phyloP scores from a whole-genome alignment of 2,113 vertebrate genomes.

The Barnardius zonarius region DNA sequence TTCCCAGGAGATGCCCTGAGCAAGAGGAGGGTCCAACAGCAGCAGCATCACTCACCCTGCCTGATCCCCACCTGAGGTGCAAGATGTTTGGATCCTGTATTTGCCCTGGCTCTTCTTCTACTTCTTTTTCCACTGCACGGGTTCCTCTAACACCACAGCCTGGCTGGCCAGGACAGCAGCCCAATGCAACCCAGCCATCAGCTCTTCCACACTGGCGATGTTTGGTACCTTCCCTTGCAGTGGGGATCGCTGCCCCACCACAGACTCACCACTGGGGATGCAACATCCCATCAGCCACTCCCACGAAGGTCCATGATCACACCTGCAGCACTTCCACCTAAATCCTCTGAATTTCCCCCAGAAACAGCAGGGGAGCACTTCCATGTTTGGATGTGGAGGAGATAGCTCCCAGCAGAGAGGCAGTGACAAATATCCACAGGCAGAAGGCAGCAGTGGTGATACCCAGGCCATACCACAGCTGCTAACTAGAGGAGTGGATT shows the following conservation, averaged over 20 bases:
- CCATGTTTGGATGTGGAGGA: background rate
- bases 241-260: background rate
- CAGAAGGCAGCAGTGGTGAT: background rate
- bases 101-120: background rate
- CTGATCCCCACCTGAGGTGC: background rate
- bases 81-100: background rate
- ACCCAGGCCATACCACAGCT: background rate
- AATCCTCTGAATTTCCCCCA: background rate
- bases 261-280: background rate
- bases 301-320: background rate
- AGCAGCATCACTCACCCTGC: accelerated
- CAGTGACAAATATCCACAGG: accelerated
- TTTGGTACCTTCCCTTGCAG: background rate
- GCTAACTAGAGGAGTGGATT: background rate
- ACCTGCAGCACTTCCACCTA: background rate
- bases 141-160: background rate
- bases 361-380: background rate
- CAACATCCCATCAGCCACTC: background rate
- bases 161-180: background rate
- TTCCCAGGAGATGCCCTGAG: background rate
- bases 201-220: background rate
- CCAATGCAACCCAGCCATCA: background rate
- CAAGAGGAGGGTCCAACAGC: background rate
- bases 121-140: background rate
- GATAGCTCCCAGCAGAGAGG: background rate